Conservation (phyloP, 2,113 vertebrate species). For the Probosciger aterrimus region DNA sequence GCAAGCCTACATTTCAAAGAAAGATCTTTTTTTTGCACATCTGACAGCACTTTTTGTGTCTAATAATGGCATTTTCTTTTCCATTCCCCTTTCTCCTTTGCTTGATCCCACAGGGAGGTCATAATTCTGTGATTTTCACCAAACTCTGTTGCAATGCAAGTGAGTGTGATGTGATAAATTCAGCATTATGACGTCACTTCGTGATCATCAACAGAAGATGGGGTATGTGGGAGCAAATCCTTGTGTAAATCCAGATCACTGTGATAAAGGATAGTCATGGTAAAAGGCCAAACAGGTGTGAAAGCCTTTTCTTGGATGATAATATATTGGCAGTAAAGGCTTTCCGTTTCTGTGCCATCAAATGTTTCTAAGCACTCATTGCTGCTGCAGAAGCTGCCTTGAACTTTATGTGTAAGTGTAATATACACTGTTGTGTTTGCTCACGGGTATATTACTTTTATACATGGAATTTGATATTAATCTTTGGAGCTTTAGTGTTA, state of each 20-base stretch:
- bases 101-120: conserved; percentile 69
- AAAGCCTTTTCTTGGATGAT: conserved; percentile 4
- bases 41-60: conserved; percentile 37
- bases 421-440: conserved; percentile 29
- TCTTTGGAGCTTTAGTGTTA: conserved; percentile 22
- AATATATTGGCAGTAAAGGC: conserved; percentile 17
- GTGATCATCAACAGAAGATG: conserved; percentile 60
- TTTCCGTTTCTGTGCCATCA: conserved; percentile 46
- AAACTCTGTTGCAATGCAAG: conserved; percentile 69
- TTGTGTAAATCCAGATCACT: neutral
- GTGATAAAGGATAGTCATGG: neutral
- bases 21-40: neutral
- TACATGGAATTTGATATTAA: neutral
- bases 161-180: conserved; percentile 69
- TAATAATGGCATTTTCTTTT: conserved; percentile 64
- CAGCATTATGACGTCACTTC: conserved; percentile 66
- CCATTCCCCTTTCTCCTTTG: conserved; percentile 64
- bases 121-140: conserved; percentile 69
- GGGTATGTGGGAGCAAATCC: conserved; percentile 60
- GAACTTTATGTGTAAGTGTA: conserved; percentile 31
- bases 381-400: conserved; percentile 44
- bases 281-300: neutral
- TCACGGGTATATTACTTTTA: conserved; percentile 18
- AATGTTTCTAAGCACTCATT: neutral
- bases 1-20: neutral